Percentiles rank a stretch among this genome's conserved stretches.
Evolutionary conservation across 2,888 invertebrate genomes (phyloP).

Genomic region (Phalera bucephala): DNA sequence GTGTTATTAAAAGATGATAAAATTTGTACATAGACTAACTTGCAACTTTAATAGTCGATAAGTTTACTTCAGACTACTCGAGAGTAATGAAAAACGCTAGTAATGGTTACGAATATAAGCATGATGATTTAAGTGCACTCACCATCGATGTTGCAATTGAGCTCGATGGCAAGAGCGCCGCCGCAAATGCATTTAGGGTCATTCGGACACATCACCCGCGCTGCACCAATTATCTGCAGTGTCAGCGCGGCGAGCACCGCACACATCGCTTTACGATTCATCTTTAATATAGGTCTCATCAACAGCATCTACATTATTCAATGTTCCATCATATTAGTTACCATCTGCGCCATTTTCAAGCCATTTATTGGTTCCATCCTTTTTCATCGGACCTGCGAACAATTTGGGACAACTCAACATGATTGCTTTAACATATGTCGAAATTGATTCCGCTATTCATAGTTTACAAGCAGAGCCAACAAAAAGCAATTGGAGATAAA

Average conservation of each 20-base stretch:
- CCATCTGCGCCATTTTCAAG: conserved; percentile 27
- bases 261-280: conserved; percentile 60
- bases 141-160: conserved; percentile 78
- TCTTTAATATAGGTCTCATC: conserved; percentile 37
- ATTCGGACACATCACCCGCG: conserved; percentile 64
- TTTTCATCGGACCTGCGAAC: conserved; percentile 44
- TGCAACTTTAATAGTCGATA: too few species aligned
- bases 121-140: conserved; percentile 56
- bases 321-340: conserved; percentile 20
- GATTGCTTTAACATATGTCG: conserved; percentile 33
- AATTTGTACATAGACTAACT: too few species aligned
- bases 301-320: conserved; percentile 35
- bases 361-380: conserved; percentile 24
- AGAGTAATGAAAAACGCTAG: not conserved
- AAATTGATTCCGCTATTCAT: conserved; percentile 59
- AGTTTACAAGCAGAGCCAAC: conserved; percentile 53
- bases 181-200: conserved; percentile 78
- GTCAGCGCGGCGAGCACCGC: conserved; percentile 56
- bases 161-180: conserved; percentile 71
- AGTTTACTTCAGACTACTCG: too few species aligned
- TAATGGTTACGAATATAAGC: not conserved
- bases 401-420: conserved; percentile 32
- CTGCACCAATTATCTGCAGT: conserved; percentile 68
- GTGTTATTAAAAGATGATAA: too few species aligned
- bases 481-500: conserved; percentile 61